A percentile compares a stretch with the other conserved stretches of the same genome.
These are phyloP conservation scores for Steatornis caripensis DNA, from an alignment of 2,113 vertebrate species.

Conservation along the genomic window DNA sequence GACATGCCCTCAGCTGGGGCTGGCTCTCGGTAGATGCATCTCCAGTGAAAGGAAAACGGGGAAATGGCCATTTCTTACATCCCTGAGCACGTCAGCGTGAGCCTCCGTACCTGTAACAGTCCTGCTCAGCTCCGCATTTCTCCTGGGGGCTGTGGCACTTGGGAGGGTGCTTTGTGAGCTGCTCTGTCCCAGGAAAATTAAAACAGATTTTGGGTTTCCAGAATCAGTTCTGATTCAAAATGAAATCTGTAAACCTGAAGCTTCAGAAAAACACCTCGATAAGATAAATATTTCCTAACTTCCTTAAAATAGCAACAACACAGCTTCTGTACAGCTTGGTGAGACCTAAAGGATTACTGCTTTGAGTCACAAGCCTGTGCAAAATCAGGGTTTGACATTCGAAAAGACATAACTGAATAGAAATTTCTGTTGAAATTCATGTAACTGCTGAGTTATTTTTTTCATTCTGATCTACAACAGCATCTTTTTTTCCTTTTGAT, in stretches of 20 bases:
- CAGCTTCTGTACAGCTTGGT: not conserved
- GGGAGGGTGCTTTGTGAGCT: not conserved
- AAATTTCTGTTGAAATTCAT: not conserved
- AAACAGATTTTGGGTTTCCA: not conserved
- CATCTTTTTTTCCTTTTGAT: not conserved
- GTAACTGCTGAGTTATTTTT: not conserved
- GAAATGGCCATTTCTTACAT: not conserved
- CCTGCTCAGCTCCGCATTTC: not conserved
- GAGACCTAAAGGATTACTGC: not conserved
- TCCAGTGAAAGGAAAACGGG: not conserved
- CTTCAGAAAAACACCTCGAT: not conserved
- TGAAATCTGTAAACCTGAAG: not conserved
- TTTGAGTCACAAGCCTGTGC: not conserved
- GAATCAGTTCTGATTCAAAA: not conserved
- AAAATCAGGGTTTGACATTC: not conserved
- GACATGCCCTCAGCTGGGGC: not conserved
- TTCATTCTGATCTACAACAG: not conserved
- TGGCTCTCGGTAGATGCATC: not conserved
- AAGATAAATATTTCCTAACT: not conserved
- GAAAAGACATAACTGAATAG: not conserved
- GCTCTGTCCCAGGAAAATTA: not conserved
- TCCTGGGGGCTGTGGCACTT: not conserved
- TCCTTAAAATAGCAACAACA: too few relatives aligned
- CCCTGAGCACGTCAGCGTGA: not conserved
- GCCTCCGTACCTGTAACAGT: fast-evolving